Evolutionary conservation across 30 jellyfish, hydroid and myxozoan genomes (phyloP), one percentile per base, ranked within the genome.

Genomic region (Aurelia aurita): DNA sequence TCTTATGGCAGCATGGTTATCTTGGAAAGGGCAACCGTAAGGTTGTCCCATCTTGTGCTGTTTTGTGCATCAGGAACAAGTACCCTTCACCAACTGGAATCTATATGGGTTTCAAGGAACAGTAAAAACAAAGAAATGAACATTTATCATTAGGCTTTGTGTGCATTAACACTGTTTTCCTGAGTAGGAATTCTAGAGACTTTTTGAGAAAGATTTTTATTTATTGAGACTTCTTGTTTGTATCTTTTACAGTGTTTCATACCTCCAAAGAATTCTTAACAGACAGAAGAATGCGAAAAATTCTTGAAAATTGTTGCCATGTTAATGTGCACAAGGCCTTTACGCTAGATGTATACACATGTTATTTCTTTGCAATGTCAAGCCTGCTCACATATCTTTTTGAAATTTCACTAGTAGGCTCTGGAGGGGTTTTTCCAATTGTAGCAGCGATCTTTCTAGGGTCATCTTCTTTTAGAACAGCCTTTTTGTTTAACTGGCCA

Each of bases 31-130:
- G n/a, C n/a, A n/a, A n/a, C 39, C 9, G 74, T 20, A 70, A 70
- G 67, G 82, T 70, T 35, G 82, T 70, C 34, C 82, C 82, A 39
- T 34, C 67, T 46, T 70, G 82, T 44, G 66, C 43, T 39, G 82
- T 70, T 19, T 34, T 70, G 28, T 19, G 67, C 34, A 70, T 70
- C 34, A 19, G 82, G 69, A 70, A 45, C 34, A 70, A 34, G 82
- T 70, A 70, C 68, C 82, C 82, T 39, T 70, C 82, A 29, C 67
- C 82, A 70, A 70, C 82, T 18, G 82, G 82, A 28, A 31, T 70
- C 13, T 70, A 70, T 46, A 70, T 70, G 82, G 82, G 82, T 29
- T 70, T 70, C 46, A 70, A 70, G 28, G 82, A 70, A 70, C 64
- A 70, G n/a, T 70, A 70, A 70, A 22, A 25, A n/a, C 18, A 65